Conservation (phyloP, 2,113 vertebrate genomes). For the Callipepla squamata region DNA sequence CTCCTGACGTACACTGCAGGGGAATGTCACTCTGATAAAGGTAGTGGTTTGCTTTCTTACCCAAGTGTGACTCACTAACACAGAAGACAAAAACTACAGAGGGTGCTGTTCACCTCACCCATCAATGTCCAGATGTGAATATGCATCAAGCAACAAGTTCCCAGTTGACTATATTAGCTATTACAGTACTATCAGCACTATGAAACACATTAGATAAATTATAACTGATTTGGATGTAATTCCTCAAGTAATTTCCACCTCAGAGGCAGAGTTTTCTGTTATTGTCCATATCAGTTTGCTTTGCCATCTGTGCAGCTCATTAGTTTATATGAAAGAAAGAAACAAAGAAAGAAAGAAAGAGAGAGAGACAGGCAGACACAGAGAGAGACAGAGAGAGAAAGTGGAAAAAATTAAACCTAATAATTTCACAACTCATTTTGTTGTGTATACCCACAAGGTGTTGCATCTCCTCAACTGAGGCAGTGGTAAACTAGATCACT, state of each 20-base stretch:
- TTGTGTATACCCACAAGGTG: background rate
- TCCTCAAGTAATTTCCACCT: background rate
- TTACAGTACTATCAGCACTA: background rate
- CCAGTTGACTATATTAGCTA: background rate
- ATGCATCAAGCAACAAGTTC: fast-evolving
- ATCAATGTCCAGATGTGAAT: fast-evolving
- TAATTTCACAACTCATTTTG: background rate
- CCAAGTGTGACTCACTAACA: background rate
- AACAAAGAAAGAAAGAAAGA: no score
- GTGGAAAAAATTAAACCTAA: background rate
- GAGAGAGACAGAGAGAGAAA: no score
- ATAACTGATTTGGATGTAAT: background rate
- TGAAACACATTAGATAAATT: background rate
- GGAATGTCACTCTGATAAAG: background rate
- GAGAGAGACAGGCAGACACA: no score
- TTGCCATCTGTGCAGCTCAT: background rate
- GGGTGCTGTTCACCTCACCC: background rate
- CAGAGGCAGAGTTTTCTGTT: background rate
- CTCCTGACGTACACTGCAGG: background rate
- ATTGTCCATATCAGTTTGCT: background rate
- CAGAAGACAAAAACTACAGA: background rate
- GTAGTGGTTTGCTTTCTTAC: background rate
- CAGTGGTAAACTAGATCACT: background rate
- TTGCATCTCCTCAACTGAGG: background rate
- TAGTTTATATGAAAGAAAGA: background rate